Evolutionary conservation across 2,113 vertebrate species (phyloP), one percentile per base, ranked within the genome.

Genomic region (Melanocharis versteri): DNA sequence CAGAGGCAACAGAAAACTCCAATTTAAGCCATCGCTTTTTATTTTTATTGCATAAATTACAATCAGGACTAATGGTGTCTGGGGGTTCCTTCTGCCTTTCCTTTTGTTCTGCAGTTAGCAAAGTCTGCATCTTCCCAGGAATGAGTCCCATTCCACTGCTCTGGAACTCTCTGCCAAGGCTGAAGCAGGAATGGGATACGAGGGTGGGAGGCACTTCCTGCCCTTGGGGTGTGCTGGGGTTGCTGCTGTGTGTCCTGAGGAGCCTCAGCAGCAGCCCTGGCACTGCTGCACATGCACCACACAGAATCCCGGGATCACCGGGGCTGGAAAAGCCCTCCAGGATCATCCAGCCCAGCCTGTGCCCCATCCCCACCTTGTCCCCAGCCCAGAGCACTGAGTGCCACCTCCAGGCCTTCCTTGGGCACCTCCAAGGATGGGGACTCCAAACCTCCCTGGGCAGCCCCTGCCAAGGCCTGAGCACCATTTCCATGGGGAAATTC

Each of bases 381-480:
- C 56, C 56, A 42, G 30, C 71, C 26, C 83, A 35, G 51, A 26
- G 61, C 26, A 0, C 71, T 31, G 1, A 76, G 53, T 50, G 56
- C 56, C 73, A n/a, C 15, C 0, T 19, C 53, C 71, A 86, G 42
- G 1, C 9, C 7, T 42, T 57, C 51, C 60, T 1, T 10, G 23
- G 58, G 3, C 70, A 40, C 42, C 7, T 56, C 44, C 51, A 48
- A 31, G 51, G 21, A 6, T 69, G 73, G 64, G 45, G 0, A 39
- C 47, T 60, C 27, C 62, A 51, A 35, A 42, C 13, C 21, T 31
- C 39, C n/a, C 33, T 45, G 54, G 54, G 33, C 54, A 69, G 27
- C 28, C 28, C 39, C 40, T 86, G 0, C 27, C 84, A 69, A 0
- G 0, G 5, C 39, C 27, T 78, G 64, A 45, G 0, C 33, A 1